Conservation (phyloP, 1,140 invertebrate species). For the Leptestheria dahalacensis region DNA sequence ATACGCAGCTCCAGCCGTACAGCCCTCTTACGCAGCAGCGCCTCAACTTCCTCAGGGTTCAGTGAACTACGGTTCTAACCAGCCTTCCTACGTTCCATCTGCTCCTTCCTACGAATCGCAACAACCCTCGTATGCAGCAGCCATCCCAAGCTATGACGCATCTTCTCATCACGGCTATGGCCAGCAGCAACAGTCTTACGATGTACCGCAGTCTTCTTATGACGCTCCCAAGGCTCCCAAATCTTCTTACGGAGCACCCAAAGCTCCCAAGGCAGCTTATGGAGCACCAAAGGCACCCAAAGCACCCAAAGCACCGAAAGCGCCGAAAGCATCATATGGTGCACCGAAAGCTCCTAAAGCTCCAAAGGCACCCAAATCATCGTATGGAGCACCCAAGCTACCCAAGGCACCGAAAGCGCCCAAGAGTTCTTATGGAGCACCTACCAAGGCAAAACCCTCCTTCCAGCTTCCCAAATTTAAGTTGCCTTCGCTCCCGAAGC, state of each 20-base stretch:
- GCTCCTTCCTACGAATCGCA: not conserved
- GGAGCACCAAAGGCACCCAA: conserved; percentile 9
- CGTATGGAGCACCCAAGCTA: conserved; percentile 1
- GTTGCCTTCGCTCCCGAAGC: conserved; percentile 5
- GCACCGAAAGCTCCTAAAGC: conserved; percentile 15
- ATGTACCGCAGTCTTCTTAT: conserved; percentile 1
- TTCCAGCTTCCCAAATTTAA: conserved; percentile 15
- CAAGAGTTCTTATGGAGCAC: conserved; percentile 4
- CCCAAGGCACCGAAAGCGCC: conserved; percentile 11
- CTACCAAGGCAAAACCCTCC: conserved; percentile 7
- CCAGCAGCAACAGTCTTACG: no score
- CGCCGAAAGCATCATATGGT: conserved; percentile 11
- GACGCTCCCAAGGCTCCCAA: conserved; percentile 15
- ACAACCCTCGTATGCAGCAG: no score
- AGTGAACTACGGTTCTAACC: no score
- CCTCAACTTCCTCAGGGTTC: no score
- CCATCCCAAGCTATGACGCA: no score
- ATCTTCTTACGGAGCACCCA: conserved; percentile 15
- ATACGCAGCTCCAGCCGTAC: not conserved
- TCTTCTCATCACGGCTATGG: no score
- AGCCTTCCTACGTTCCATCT: no score
- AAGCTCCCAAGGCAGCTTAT: conserved; percentile 16
- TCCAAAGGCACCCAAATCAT: conserved; percentile 6
- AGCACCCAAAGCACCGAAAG: conserved; percentile 14
- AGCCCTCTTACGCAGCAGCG: not conserved